Evolutionary conservation across 2,888 invertebrate genomes (phyloP), one percentile per base, ranked within the genome.

Genomic region (Cheilosia soror): DNA sequence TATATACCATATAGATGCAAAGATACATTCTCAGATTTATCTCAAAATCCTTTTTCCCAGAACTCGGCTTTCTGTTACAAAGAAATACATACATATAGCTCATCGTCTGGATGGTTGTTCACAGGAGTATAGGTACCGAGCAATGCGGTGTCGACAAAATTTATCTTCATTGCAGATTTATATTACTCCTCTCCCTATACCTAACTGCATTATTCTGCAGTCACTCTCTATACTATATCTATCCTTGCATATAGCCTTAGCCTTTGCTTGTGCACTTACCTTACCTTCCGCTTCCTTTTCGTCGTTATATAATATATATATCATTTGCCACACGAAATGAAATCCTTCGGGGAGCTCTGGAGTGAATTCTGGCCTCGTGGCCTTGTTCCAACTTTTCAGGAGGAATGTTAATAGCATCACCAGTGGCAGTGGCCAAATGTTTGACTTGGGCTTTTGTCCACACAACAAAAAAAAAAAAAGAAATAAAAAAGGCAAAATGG

Each of bases 161-260:
- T 15, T 76, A 81, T 69, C 76, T 81, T 65, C 81, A 81, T 76
- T 81, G 81, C 75, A 76, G 81, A 81, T 81, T 75, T 76, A 75
- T 68, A 73, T 62, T 76, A 66, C 37, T 51, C 51, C 37, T 51
- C 60, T 31, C 25, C 37, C 20, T 42, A 13, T n/a, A n/a, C 33
- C 49, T 44, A 68, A 73, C 53, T 73, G 80, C 66, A 80, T 68
- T 66, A 79, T 79, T 66, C 66, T 73, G 51, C 73, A 80, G 66
- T 73, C 73, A 58, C 51, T 51, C 42, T 49, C 37, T 27, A n/a
- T 40, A 15, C 20, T 25, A 5, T 25, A 27, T 27, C 13, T 25
- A 27, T 27, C 13, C 25, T 60, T 44, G 37, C 9, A 6, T 15
- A 29, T 15, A 29, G 40, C 20, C 7, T 9, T n/a, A 20, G 40